Evolutionary conservation across 2,113 vertebrate species (phyloP).

Genomic region (Noctilio leporinus): DNA sequence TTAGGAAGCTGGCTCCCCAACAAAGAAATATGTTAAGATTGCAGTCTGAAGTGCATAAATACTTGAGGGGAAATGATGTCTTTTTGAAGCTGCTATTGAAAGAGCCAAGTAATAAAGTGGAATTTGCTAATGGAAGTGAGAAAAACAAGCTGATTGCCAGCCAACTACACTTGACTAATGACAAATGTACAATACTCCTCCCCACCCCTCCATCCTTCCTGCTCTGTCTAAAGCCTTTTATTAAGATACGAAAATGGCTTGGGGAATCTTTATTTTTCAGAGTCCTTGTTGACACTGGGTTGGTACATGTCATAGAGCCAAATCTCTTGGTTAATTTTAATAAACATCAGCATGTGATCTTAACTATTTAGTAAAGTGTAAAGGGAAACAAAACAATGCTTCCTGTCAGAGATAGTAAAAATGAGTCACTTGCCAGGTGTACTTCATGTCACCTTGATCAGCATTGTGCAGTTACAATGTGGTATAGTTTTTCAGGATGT

Average conservation of each 20-base stretch:
- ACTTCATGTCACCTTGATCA: neutral
- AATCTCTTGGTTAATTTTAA: neutral
- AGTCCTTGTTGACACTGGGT: neutral
- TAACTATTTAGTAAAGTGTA: neutral
- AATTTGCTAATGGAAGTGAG: conserved; percentile 30
- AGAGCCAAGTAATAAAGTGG: neutral
- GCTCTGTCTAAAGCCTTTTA: neutral
- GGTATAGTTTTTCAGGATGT: neutral
- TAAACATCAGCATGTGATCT: neutral
- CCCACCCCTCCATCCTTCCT: neutral
- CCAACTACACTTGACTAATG: neutral
- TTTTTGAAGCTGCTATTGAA: neutral
- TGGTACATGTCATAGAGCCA: neutral
- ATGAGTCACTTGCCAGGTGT: neutral
- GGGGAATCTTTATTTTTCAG: conserved; percentile 6
- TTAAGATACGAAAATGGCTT: neutral
- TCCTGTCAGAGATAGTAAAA: neutral
- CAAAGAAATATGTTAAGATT: neutral
- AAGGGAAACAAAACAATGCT: neutral
- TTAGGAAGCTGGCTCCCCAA: neutral
- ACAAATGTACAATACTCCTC: neutral
- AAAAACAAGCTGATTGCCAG: conserved; percentile 9
- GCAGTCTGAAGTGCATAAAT: neutral
- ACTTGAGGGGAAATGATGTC: neutral
- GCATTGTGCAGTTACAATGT: neutral